Conservation (phyloP, 2,888 invertebrate genomes). For the Baronia brevicornis region DNA sequence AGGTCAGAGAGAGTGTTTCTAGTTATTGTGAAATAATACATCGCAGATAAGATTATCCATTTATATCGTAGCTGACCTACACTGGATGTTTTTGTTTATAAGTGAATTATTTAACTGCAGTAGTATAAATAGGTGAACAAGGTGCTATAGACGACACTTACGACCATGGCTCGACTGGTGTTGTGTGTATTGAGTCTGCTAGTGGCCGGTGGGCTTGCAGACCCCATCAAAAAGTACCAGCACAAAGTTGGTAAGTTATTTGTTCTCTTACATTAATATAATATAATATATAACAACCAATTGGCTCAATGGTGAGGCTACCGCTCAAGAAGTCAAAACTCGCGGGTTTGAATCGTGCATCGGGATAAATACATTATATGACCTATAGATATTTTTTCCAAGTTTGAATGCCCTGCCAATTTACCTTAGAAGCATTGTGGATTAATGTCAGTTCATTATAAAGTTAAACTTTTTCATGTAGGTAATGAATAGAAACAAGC, state of each 20-base stretch:
- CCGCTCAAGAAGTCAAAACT: neutral
- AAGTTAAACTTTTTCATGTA: too few relatives aligned
- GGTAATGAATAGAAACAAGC: too few relatives aligned
- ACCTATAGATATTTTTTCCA: too few relatives aligned
- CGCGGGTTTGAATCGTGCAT: too few relatives aligned
- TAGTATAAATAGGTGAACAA: constrained; percentile 28
- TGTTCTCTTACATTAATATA: neutral
- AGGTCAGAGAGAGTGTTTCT: too few relatives aligned
- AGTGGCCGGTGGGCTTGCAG: constrained; percentile 47
- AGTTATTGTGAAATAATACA: neutral
- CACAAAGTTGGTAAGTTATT: constrained; percentile 49
- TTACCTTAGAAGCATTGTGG: too few relatives aligned
- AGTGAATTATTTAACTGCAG: constrained; percentile 15
- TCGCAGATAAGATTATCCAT: constrained; percentile 6
- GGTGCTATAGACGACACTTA: constrained; percentile 26
- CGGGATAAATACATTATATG: too few relatives aligned
- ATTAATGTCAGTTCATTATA: too few relatives aligned
- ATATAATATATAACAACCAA: neutral
- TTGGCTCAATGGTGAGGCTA: neutral
- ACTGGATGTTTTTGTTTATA: constrained; percentile 7
- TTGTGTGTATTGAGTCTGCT: constrained; percentile 40
- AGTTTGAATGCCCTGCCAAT: too few relatives aligned
- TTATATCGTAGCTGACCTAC: constrained; percentile 13
- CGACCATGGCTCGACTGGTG: constrained; percentile 51
- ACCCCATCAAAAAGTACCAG: constrained; percentile 32